Percentiles rank a stretch among this genome's conserved stretches.
Evolutionary conservation across 2,113 vertebrate species (phyloP).

Genomic region (Trichomycterus rosablanca): DNA sequence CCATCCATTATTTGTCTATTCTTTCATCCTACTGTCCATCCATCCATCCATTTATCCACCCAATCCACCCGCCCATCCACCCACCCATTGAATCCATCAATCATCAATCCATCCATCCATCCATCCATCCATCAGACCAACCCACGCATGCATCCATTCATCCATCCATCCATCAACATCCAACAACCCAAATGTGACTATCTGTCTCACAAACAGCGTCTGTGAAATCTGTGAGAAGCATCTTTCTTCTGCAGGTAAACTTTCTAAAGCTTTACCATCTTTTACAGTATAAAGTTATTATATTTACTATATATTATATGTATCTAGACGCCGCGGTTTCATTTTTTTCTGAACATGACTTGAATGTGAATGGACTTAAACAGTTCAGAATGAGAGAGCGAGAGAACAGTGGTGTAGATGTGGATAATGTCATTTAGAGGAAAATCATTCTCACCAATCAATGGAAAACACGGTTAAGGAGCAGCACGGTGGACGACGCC

Average conservation of each 20-base stretch:
- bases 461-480: constrained; percentile 15
- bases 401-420: not conserved
- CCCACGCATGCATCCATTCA: no score
- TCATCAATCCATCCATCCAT: no score
- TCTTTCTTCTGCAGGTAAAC: not conserved
- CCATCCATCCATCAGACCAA: no score
- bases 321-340: not conserved
- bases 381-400: not conserved
- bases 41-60: not conserved
- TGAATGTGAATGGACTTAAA: not conserved
- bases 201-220: no score
- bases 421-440: not conserved
- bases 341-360: constrained; percentile 12
- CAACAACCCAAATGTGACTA: no score
- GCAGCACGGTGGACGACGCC: not conserved
- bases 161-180: not conserved
- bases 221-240: no score
- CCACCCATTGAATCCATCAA: not conserved
- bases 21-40: not conserved
- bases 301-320: not conserved
- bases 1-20: not conserved
- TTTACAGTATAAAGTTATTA: not conserved
- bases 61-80: no score
- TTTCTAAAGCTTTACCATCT: not conserved
- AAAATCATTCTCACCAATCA: constrained; percentile 17